phyloP scores from a whole-genome alignment of 2,113 vertebrate species.

The Onychorhynchus coronatus region DNA sequence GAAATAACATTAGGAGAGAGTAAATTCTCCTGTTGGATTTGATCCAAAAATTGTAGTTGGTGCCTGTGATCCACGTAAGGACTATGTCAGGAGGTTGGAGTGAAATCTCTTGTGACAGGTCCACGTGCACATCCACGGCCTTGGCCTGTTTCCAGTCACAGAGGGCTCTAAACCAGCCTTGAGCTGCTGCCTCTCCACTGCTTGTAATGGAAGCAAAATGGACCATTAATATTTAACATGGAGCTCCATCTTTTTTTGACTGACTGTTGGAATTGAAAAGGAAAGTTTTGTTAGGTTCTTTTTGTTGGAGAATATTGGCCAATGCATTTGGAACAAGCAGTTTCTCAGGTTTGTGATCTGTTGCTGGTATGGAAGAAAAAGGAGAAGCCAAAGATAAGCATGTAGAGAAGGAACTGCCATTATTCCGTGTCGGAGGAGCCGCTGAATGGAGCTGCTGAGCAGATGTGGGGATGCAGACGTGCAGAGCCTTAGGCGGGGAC shows the following conservation, averaged over 20 bases:
- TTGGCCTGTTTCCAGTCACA: neutral
- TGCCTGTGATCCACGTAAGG: neutral
- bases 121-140: neutral
- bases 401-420: neutral
- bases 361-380: neutral
- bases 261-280: neutral
- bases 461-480: neutral
- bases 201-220: neutral
- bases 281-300: too few species aligned
- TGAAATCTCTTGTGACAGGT: neutral
- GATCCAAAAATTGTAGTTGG: neutral
- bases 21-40: neutral
- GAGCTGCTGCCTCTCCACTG: neutral
- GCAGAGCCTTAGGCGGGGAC: neutral
- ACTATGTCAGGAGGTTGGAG: neutral
- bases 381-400: neutral
- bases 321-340: neutral
- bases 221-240: neutral
- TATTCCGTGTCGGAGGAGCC: fast-evolving
- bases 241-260: neutral
- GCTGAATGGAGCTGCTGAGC: neutral
- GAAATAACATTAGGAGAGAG: neutral
- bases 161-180: neutral
- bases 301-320: neutral
- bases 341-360: neutral